Evolutionary conservation across 2,797 vertebrate species (phyloP), one percentile per base, ranked within the genome.

Genomic region (Cirrhinus molitorella): DNA sequence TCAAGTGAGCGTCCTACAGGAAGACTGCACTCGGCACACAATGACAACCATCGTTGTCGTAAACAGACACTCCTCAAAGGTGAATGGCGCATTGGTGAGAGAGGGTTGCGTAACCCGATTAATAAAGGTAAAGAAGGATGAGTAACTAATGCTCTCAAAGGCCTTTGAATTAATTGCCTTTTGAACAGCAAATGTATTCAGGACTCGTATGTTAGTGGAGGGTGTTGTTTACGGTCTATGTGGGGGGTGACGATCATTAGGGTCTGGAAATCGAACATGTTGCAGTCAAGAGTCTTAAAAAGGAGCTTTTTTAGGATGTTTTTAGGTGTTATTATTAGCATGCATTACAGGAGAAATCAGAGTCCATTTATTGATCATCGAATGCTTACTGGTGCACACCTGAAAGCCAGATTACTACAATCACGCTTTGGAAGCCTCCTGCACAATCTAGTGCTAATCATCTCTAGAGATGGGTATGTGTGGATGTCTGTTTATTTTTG

Each of bases 1-100:
- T 91, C 89, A 90, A 85, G 91, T 82, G 85, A 55, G 51, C 67
- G 84, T 80, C 71, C 82, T 79, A 79, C 25, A 59, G 43, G 47
- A 86, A 80, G 80, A n/a, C 81, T 11, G 66, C 71, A 67, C 71
- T 85, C 5, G 21, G 76, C n/a, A 72, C 84, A 80, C 70, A 71
- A 73, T 68, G 70, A 80, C 80, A 79, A 47, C 67, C 81, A 31
- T 73, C 34, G 31, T 75, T 85, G 68, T 40, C 17, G 9, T 81
- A 85, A 89, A 86, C 86, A 89, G 79, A 85, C 53, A 49, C 61
- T 61, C 80, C 74, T 86, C 43, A 66, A 79, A 70, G 82, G 61
- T 73, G 63, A 82, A 67, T 85, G 79, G 61, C 65, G 83, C 67
- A 81, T 21, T 63, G 40, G 57, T 3, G 19, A 78, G 68, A 87